Percentiles rank a stretch among this genome's conserved stretches.
phyloP scores from a whole-genome alignment of 2,888 invertebrate genomes.

The Tribolium freemani region DNA sequence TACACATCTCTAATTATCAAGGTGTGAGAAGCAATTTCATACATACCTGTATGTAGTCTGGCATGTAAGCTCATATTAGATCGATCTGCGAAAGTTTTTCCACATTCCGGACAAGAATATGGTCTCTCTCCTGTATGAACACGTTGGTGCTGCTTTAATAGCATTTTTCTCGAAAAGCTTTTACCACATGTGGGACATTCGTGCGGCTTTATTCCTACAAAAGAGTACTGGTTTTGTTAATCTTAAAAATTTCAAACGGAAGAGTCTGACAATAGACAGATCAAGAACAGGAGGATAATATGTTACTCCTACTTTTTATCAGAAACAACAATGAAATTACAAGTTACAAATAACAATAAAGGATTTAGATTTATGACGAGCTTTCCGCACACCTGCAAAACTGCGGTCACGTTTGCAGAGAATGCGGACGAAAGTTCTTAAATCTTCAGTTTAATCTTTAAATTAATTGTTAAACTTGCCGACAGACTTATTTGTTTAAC shows the following conservation, averaged over 20 bases:
- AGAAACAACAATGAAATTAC: background rate
- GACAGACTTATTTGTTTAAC: background rate
- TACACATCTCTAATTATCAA: background rate
- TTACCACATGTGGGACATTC: slow-evolving; percentile 84
- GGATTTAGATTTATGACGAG: background rate
- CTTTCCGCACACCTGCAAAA: background rate
- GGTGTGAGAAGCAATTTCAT: background rate
- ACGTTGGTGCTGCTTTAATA: slow-evolving; percentile 85
- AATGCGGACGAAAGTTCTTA: background rate
- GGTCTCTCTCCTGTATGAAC: slow-evolving; percentile 88
- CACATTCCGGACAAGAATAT: slow-evolving; percentile 84
- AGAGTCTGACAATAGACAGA: background rate
- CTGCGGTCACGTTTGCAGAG: background rate
- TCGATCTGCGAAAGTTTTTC: slow-evolving; percentile 86
- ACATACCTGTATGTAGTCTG: slow-evolving; percentile 79
- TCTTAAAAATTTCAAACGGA: too few species aligned
- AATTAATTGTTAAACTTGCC: background rate
- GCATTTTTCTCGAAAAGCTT: slow-evolving; percentile 87
- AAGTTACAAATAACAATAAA: background rate
- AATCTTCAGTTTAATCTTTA: background rate
- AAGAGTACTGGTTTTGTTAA: background rate
- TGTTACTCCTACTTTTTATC: background rate
- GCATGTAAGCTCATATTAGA: slow-evolving; percentile 89
- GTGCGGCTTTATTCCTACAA: slow-evolving; percentile 80
- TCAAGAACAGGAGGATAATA: background rate